phyloP scores from a whole-genome alignment of 2,888 invertebrate species.

The Hesperia comma region DNA sequence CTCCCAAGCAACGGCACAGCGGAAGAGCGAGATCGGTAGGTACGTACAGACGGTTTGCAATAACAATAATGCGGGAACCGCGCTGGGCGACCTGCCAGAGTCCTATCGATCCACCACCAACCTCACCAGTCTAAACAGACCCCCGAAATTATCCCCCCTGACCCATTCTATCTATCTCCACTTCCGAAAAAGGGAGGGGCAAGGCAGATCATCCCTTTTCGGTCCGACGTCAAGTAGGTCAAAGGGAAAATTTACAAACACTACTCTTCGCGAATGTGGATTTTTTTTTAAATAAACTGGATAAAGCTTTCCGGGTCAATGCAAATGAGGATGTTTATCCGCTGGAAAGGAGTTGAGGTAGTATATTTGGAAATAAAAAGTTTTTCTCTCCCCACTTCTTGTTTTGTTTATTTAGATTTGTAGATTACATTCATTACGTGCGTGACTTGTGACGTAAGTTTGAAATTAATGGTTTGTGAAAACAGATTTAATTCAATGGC shows the following conservation, averaged over 20 bases:
- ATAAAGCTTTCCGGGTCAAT: constrained; percentile 75
- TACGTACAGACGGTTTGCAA: constrained; percentile 69
- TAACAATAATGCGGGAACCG: constrained; percentile 82
- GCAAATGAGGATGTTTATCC: constrained; percentile 72
- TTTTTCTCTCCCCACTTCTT: constrained; percentile 15
- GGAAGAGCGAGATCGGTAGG: constrained; percentile 58
- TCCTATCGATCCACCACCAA: constrained; percentile 73
- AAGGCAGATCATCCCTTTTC: constrained; percentile 60
- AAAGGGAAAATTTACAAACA: constrained; percentile 83
- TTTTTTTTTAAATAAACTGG: constrained; percentile 76
- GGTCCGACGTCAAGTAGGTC: constrained; percentile 80
- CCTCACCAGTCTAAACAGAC: constrained; percentile 65
- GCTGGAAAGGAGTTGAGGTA: constrained; percentile 47
- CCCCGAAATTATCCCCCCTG: constrained; percentile 64
- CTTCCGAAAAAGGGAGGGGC: constrained; percentile 52
- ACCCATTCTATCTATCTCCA: constrained; percentile 57
- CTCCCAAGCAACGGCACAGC: constrained; percentile 67
- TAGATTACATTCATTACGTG: constrained; percentile 1
- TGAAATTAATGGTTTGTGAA: not conserved
- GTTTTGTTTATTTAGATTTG: constrained; percentile 33
- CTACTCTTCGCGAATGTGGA: constrained; percentile 69
- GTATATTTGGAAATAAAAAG: constrained; percentile 28
- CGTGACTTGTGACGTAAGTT: not conserved
- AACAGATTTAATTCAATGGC: too few species aligned
- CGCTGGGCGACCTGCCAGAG: constrained; percentile 82